Percentiles rank a stretch among this genome's conserved stretches.
Conservation (phyloP, 2,113 vertebrate species). For the Apteryx owenii region DNA sequence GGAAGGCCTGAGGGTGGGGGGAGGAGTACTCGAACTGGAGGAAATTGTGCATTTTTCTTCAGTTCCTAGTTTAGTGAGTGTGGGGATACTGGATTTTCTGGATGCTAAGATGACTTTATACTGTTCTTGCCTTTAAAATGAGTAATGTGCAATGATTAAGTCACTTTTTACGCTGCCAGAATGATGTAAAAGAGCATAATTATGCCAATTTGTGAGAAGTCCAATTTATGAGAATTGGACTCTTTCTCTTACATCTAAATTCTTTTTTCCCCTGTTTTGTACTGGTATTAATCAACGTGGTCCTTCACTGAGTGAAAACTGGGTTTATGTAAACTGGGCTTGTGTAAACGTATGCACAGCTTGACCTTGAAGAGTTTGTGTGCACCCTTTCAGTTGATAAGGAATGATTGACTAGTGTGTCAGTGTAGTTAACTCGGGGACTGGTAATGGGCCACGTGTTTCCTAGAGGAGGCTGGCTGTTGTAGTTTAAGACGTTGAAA, state of each 20-base stretch:
- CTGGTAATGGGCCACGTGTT: background rate
- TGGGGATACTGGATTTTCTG: background rate
- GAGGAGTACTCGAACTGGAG: background rate
- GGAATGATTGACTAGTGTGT: background rate
- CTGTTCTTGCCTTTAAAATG: background rate
- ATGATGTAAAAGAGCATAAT: rapidly evolving
- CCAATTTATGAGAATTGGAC: no score
- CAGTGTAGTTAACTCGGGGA: background rate
- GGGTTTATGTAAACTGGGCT: background rate
- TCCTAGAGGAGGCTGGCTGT: background rate
- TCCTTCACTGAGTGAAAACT: background rate
- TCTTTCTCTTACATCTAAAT: background rate
- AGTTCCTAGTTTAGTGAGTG: background rate
- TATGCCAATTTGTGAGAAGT: no score
- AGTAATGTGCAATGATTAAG: rapidly evolving
- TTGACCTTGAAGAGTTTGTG: background rate
- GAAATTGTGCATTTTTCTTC: background rate
- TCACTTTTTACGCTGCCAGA: background rate
- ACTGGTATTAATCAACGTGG: background rate
- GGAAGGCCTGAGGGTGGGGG: background rate
- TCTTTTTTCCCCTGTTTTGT: background rate
- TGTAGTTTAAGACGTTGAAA: background rate
- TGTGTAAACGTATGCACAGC: rapidly evolving
- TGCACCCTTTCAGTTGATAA: background rate
- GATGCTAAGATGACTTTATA: background rate